A percentile compares a stretch with the other conserved stretches of the same genome.
These are phyloP conservation scores for Rattus norvegicus DNA, from an alignment of 2,113 vertebrate species.

Conservation along the genomic window GRCr8 NC_086026.1:39177501-39178000, in stretches of 20 bases:
- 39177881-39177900: background rate
- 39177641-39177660: constrained; percentile 65
- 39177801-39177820: constrained; percentile 14
- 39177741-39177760: background rate
- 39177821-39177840: background rate
- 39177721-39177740: constrained; percentile 64
- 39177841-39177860: background rate
- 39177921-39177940: background rate
- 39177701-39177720: constrained; percentile 83
- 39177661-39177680: constrained; percentile 81
- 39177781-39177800: background rate
- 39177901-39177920: background rate
- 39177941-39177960: background rate
- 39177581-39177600: background rate
- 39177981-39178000: background rate
- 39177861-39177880: background rate
- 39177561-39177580: background rate
- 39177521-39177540: background rate
- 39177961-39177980: background rate
- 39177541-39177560: background rate
- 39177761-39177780: background rate
- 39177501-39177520: fast-evolving
- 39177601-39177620: constrained; percentile 32
- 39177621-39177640: constrained; percentile 73
- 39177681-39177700: constrained; percentile 84